Percentiles rank a stretch among this genome's conserved stretches.
Evolutionary conservation across 1,140 invertebrate genomes (phyloP).

Genomic region (Dinoponera quadriceps): DNA sequence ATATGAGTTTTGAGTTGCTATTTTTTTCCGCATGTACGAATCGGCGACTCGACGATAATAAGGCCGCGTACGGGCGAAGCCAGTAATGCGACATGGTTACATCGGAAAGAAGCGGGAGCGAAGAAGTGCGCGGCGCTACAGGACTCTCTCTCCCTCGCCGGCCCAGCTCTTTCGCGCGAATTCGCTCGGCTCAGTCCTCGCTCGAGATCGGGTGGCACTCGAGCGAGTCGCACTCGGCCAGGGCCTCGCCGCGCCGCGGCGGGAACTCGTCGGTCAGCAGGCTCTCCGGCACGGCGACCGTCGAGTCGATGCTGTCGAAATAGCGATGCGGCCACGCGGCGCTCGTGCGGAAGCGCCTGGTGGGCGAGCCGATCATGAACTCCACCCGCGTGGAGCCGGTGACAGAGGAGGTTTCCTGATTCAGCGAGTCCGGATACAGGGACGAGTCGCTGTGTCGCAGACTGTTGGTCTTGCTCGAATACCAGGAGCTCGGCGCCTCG

Average conservation of each 20-base stretch:
- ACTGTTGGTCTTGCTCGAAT: slow-evolving; percentile 75
- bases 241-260: slow-evolving; percentile 83
- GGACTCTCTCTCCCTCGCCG: background rate
- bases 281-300: slow-evolving; percentile 76
- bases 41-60: slow-evolving; percentile 8
- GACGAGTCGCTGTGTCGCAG: slow-evolving; percentile 81
- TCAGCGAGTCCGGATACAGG: slow-evolving; percentile 83
- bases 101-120: slow-evolving; percentile 24
- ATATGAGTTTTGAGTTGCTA: too few species aligned
- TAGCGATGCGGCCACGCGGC: slow-evolving; percentile 79
- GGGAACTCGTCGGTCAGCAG: slow-evolving; percentile 82
- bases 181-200: slow-evolving; percentile 67
- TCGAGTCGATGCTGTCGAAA: slow-evolving; percentile 87
- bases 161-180: background rate
- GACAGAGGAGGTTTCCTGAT: slow-evolving; percentile 79
- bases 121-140: background rate
- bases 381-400: slow-evolving; percentile 82
- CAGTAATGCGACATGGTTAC: slow-evolving; percentile 7
- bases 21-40: too few species aligned
- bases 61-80: slow-evolving; percentile 13
- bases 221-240: slow-evolving; percentile 87
- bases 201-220: slow-evolving; percentile 82
- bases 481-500: slow-evolving; percentile 85
- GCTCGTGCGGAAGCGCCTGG: slow-evolving; percentile 77
- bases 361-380: slow-evolving; percentile 83